These are phyloP conservation scores for Junonia oenone DNA, from an alignment of 2,888 invertebrate species.

Conservation along the genomic window DNA sequence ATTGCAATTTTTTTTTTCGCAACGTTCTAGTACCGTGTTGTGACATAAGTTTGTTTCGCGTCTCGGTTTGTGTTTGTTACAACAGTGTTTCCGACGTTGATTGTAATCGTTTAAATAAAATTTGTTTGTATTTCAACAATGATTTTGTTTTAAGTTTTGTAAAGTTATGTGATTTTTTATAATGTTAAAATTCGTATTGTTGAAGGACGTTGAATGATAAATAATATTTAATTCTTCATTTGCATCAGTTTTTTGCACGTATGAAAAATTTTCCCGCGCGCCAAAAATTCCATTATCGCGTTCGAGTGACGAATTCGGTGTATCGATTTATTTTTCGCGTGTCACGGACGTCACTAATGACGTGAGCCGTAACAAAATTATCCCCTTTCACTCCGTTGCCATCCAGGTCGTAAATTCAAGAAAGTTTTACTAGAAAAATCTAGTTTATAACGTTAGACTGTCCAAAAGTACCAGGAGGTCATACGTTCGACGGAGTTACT, in stretches of 20 bases:
- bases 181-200: background rate
- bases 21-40: slow-evolving; percentile 29
- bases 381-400: slow-evolving; percentile 13
- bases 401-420: background rate
- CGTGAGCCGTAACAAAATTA: slow-evolving; percentile 21
- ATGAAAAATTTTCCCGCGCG: slow-evolving; percentile 18
- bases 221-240: background rate
- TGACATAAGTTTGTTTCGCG: slow-evolving; percentile 25
- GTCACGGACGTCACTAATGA: slow-evolving; percentile 31
- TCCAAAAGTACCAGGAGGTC: slow-evolving; percentile 8
- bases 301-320: slow-evolving; percentile 19
- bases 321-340: slow-evolving; percentile 33
- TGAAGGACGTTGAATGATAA: background rate
- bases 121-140: background rate
- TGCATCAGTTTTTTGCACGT: background rate
- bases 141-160: background rate
- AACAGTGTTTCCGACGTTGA: too few species aligned
- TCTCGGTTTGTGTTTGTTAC: background rate
- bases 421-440: background rate
- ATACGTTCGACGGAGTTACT: background rate
- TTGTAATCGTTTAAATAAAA: too few species aligned
- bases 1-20: slow-evolving; percentile 23
- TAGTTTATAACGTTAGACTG: background rate
- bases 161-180: background rate
- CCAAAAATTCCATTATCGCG: slow-evolving; percentile 21